These are phyloP conservation scores for Grus americana DNA, from an alignment of 2,113 vertebrate genomes.

Conservation along the genomic window DNA sequence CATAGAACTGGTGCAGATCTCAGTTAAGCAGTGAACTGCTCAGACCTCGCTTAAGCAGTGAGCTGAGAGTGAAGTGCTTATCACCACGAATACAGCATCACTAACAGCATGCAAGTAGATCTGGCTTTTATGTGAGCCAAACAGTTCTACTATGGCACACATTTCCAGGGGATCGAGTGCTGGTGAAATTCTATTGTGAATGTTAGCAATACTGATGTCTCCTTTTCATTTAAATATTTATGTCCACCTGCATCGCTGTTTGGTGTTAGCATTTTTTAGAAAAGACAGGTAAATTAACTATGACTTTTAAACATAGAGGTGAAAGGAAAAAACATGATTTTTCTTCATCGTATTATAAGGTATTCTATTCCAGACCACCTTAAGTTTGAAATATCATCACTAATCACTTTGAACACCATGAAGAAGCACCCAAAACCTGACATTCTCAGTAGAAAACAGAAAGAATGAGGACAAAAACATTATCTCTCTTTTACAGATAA, in stretches of 20 bases:
- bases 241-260: not conserved
- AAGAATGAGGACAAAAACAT: constrained; percentile 14
- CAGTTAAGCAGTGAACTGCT: not conserved
- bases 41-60: not conserved
- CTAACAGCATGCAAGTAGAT: not conserved
- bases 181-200: not conserved
- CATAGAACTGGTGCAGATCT: not conserved
- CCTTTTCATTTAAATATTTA: not conserved
- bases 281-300: constrained; percentile 9
- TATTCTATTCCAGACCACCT: not conserved
- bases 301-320: not conserved
- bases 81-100: not conserved
- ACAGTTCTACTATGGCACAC: not conserved
- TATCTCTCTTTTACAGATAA: constrained; percentile 12
- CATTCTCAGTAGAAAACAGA: not conserved
- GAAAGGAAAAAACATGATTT: not conserved
- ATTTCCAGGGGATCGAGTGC: not conserved
- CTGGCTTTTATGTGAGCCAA: not conserved
- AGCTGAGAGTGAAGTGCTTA: not conserved
- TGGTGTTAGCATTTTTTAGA: not conserved
- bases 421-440: not conserved
- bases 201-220: not conserved
- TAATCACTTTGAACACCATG: not conserved
- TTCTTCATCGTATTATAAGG: not conserved
- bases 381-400: not conserved